Evolutionary conservation across 2,113 vertebrate genomes (phyloP), one percentile per base, ranked within the genome.

Genomic region (Calyptommatus sinebrachiatus): DNA sequence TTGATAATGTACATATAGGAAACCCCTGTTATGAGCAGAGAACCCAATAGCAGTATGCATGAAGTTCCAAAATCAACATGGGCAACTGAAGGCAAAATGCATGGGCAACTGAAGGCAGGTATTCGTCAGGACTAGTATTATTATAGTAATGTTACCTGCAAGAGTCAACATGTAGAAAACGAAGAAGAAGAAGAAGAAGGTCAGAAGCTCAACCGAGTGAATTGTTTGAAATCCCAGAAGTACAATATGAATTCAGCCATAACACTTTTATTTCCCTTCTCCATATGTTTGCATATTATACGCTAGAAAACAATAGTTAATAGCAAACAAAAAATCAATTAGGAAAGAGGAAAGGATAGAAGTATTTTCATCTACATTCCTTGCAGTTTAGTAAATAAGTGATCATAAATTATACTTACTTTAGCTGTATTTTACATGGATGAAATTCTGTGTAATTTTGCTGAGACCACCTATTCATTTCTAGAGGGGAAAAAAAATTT

Each of bases 21-120:
- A 20, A 74, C 63, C 63, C 41, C 65, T 20, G 79, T 81, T 66
- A 73, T 35, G 28, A 68, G 26, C 41, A 81, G 71, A 14, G 79
- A 81, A 18, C 79, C 79, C 63, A 81, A 35, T 1, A 81, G 66
- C n/a, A 82, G 28, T 35, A 77, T 63, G 18, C 78, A 83, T 35
- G 90, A 89, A 46, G 88, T 80, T 31, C 78, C 29, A 71, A 92
- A 90, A 77, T 91, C 90, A 4, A 77, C 84, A 78, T n/a, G 86
- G 70, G 57, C 86, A 76, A 73, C 60, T 46, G n/a, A 83, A 60
- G 66, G 86, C 86, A 57, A 86, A 74, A 72, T 88, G 86, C 86
- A 85, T 86, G 18, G 79, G 77, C 12, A 41, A 86, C 11, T 80
- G 82, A 12, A 83, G 71, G 31, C 0, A 1, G 14, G 22, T 65